Evolutionary conservation across 2,888 invertebrate genomes (phyloP), one percentile per base, ranked within the genome.

Genomic region (Onthophagus sagittarius): DNA sequence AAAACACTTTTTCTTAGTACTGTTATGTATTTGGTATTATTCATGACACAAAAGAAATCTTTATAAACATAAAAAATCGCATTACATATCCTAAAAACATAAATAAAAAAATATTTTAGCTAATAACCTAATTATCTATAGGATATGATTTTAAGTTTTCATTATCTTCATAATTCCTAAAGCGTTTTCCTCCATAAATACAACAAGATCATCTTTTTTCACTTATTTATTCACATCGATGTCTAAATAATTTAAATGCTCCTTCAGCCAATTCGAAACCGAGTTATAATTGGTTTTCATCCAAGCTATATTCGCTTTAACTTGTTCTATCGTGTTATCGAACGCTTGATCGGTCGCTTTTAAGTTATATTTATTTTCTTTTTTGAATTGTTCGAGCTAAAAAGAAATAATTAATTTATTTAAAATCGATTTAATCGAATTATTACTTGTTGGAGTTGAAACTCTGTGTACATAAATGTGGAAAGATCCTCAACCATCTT

Each of bases 261-360:
- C 67, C 15, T 71, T 71, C 7, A 85, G 77, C 84, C 84, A 85
- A 33, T 81, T 78, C 71, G 84, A 82, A 6, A 86, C 81, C 23
- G 82, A 80, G 39, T 80, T 75, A 77, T 87, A 88, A 80, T 88
- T 88, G 32, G 85, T 85, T 69, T 86, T 82, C 87, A 89, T 89
- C 90, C 90, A 90, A 70, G 84, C 83, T 5, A 90, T 86, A 79
- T 90, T 90, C 15, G 85, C 84, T 76, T 84, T 82, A 0, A 88
- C 87, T 71, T 81, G 85, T 80, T 90, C 89, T 39, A 89, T 86
- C 1, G 88, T 86, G 77, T 87, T 88, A 64, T 87, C 83, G 72
- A 89, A 87, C 0, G 88, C 86, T 74, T 86, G 81, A 2, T 85
- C 84, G 0, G 88, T 87, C 0, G 88, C 85, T 3, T 87, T 87